These are phyloP conservation scores for Furnarius figulus DNA, from an alignment of 2,113 vertebrate species.

Conservation along the genomic window DNA sequence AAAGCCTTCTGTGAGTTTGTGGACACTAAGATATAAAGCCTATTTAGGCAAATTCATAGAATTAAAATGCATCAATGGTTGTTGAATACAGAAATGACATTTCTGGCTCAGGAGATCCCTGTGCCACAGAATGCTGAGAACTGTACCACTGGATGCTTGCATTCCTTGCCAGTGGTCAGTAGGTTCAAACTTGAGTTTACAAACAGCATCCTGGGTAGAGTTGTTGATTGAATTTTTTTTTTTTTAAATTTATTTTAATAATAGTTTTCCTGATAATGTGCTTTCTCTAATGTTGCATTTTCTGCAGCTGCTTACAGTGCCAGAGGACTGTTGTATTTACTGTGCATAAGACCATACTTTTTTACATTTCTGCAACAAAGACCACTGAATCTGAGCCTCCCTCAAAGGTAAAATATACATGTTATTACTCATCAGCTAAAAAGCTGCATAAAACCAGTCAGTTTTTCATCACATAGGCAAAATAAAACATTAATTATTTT, in stretches of 20 bases:
- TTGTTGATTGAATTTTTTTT: not conserved
- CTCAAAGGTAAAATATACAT: not conserved
- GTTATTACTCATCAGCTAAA: not conserved
- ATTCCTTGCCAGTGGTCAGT: not conserved
- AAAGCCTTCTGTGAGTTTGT: not conserved
- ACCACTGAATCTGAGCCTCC: not conserved
- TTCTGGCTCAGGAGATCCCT: not conserved
- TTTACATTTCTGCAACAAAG: not conserved
- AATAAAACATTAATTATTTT: not conserved
- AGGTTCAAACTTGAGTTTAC: not conserved
- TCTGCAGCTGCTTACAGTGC: not conserved
- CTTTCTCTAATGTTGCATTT: not conserved
- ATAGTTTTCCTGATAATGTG: not conserved
- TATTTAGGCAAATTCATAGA: not conserved
- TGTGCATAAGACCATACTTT: not conserved
- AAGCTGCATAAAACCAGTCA: not conserved
- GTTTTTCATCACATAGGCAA: not conserved
- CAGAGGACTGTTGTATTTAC: not conserved
- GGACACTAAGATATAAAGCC: not conserved
- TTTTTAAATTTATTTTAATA: not conserved
- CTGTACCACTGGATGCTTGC: not conserved
- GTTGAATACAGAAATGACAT: not conserved
- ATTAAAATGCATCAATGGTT: not conserved
- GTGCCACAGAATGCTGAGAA: not conserved
- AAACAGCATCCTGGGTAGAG: rapidly evolving